Percentiles rank a stretch among this genome's conserved stretches.
phyloP scores from a whole-genome alignment of 1,140 invertebrate species.

The Holotrichia oblita region DNA sequence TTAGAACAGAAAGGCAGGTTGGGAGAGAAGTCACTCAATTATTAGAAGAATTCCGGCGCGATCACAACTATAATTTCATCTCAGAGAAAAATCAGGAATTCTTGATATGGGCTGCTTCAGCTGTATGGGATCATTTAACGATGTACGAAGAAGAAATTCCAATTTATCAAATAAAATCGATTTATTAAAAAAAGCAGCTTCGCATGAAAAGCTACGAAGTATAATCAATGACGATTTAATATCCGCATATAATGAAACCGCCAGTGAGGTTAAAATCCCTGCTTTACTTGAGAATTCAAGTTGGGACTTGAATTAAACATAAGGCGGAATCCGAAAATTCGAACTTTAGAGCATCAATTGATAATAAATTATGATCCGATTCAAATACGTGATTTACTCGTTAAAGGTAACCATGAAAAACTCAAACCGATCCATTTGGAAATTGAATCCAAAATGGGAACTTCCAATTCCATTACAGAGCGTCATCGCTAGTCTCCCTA shows the following conservation, averaged over 20 bases:
- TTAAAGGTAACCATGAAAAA: conserved; percentile 71
- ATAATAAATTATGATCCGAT: conserved; percentile 77
- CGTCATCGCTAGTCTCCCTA: conserved; percentile 72
- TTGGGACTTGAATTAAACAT: conserved; percentile 54
- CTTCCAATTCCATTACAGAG: conserved; percentile 79
- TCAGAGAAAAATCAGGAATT: conserved; percentile 52
- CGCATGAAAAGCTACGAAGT: conserved; percentile 56
- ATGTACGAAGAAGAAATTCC: conserved; percentile 49
- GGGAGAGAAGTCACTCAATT: conserved; percentile 13
- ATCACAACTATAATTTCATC: conserved; percentile 51
- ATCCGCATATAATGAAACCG: background rate
- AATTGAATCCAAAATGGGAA: conserved; percentile 78
- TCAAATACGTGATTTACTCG: conserved; percentile 75
- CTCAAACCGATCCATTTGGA: conserved; percentile 71
- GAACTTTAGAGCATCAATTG: conserved; percentile 77
- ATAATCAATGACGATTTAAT: conserved; percentile 57
- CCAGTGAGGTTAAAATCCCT: conserved; percentile 57
- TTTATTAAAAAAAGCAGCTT: conserved; percentile 60
- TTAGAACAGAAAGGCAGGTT: conserved; percentile 65
- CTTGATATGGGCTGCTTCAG: conserved; percentile 55
- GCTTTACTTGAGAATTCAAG: conserved; percentile 60
- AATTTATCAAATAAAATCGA: conserved; percentile 58
- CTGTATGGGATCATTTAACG: conserved; percentile 51
- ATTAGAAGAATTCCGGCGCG: conserved; percentile 18
- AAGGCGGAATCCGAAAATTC: conserved; percentile 66